These are phyloP conservation scores for Ernsta delagoae DNA, from an alignment of 2,888 invertebrate species.

Conservation along the genomic window DNA sequence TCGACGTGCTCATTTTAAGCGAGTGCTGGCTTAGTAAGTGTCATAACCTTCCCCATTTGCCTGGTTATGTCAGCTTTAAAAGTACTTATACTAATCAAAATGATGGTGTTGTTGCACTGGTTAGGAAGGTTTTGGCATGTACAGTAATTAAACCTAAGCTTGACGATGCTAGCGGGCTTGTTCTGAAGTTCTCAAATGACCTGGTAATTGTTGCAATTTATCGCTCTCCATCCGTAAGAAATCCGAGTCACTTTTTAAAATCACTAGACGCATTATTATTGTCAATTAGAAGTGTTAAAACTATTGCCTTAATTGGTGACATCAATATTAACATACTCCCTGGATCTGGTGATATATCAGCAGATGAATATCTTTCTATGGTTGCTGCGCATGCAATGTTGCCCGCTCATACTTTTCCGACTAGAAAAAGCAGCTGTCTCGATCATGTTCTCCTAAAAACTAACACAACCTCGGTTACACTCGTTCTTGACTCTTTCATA, in stretches of 20 bases:
- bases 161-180: constrained; percentile 9
- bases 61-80: constrained; percentile 3
- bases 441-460: constrained; percentile 19
- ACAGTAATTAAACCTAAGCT: constrained; percentile 9
- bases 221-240: constrained; percentile 16
- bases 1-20: constrained; percentile 13
- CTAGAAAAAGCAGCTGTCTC: constrained; percentile 4
- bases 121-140: constrained; percentile 3
- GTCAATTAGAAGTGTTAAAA: not conserved
- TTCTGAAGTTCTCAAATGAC: constrained; percentile 9
- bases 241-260: not conserved
- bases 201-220: constrained; percentile 11
- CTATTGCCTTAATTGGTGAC: constrained; percentile 11
- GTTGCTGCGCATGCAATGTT: constrained; percentile 13
- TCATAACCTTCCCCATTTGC: not conserved
- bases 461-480: constrained; percentile 3
- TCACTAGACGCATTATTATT: not conserved
- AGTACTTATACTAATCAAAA: constrained; percentile 10
- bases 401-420: constrained; percentile 6
- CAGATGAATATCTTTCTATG: not conserved
- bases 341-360: not conserved
- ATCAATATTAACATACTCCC: constrained; percentile 15
- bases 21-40: constrained; percentile 27
- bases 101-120: constrained; percentile 21
- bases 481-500: constrained; percentile 9